Evolutionary conservation across 2,888 invertebrate genomes (phyloP).

Genomic region (Polietes domitor): DNA sequence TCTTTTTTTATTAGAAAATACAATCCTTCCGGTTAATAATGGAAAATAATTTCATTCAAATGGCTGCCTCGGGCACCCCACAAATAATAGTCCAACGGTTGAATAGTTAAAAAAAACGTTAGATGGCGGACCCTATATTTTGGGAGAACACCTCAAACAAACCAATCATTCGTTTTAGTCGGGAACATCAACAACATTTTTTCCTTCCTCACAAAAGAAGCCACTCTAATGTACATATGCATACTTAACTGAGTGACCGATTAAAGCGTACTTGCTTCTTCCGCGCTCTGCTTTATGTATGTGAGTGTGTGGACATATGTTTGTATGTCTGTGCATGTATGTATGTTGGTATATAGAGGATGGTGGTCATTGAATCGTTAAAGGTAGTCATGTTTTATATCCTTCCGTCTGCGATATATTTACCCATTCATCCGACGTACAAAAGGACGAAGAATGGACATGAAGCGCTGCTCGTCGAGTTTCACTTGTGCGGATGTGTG

Average conservation of each 20-base stretch:
- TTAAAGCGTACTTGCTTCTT: slow-evolving; percentile 42
- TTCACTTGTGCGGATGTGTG: neutral
- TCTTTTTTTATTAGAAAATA: no score
- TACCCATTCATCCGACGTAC: slow-evolving; percentile 16
- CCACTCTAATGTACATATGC: neutral
- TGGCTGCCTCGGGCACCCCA: no score
- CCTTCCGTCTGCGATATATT: slow-evolving; percentile 58
- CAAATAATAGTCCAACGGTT: no score
- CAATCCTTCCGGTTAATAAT: no score
- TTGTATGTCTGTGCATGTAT: slow-evolving; percentile 27
- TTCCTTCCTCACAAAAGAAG: no score
- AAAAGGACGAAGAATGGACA: neutral
- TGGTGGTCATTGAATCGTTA: slow-evolving; percentile 61
- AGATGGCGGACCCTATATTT: no score
- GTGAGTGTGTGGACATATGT: neutral
- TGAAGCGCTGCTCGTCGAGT: neutral
- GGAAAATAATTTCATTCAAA: no score
- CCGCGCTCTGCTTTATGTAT: neutral
- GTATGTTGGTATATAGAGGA: slow-evolving; percentile 5
- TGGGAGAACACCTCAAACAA: no score
- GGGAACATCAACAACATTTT: no score
- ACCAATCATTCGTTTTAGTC: no score
- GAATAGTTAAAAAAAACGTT: no score
- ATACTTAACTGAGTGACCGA: slow-evolving; percentile 48
- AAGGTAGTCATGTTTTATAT: slow-evolving; percentile 59